Evolutionary conservation across 1,140 invertebrate species (phyloP), one percentile per base, ranked within the genome.

Genomic region (Aphaenogaster rudis): DNA sequence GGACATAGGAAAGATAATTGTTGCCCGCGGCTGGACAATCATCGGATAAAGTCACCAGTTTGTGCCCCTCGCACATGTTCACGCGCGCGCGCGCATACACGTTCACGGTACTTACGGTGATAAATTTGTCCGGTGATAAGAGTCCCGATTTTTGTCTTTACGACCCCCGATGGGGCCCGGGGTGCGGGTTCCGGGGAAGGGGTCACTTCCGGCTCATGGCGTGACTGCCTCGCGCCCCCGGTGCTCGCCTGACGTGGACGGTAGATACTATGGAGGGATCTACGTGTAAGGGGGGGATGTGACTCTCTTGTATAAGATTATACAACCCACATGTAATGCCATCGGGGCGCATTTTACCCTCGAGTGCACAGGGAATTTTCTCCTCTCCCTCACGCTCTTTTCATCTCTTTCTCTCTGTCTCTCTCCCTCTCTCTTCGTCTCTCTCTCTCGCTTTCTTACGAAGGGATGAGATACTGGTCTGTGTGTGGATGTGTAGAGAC

Each of bases 131-230:
- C 90, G 59, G 77, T 87, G 92, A 93, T 93, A 93, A 93, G 91
- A 82, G 86, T n/a, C 57, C 88, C 69, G 92, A 93, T 93, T 93
- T 93, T 92, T 93, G 92, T 92, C 91, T 93, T 93, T 93, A 93
- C 87, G 79, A 91, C 52, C 72, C 89, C 80, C 80, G 79, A 4
- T 50, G 90, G 88, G 78, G 85, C 76, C 61, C 45, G 42, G 52
- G 88, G 74, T 36, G 45, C 67, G 39, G 50, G 39, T 76, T 76
- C 21, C 33, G 36, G 36, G 64, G 85, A 85, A 69, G 81, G 90
- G 54, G 36, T 64, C 57, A 81, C 84, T 91, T 92, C 87, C 89
- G 88, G 87, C 76, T 92, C 81, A 86, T 92, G 88, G 88, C 91
- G 90, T 93, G 90, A 92, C 90, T 88, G 77, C 78, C 77, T 86